phyloP scores from a whole-genome alignment of 2,888 invertebrate species.

The Pharmacophagus antenor region DNA sequence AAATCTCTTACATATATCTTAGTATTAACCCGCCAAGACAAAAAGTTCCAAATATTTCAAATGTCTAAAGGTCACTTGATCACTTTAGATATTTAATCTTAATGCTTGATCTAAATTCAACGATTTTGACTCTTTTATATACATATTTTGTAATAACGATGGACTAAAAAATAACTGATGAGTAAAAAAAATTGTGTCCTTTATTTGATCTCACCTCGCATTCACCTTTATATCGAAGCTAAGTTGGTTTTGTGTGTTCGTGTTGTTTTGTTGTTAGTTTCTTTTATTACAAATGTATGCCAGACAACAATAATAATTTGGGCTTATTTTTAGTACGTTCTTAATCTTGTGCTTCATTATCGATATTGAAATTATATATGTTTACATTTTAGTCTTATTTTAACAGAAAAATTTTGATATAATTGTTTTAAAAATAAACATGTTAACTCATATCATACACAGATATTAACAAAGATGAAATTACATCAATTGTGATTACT shows the following conservation, averaged over 20 bases:
- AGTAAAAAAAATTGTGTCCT: constrained; percentile 9
- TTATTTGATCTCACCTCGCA: constrained; percentile 22
- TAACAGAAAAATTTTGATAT: no score
- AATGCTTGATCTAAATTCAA: constrained; percentile 20
- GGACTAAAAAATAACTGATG: neutral
- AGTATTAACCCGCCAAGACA: neutral
- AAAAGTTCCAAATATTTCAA: neutral
- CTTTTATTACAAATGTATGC: neutral
- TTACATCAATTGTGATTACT: neutral
- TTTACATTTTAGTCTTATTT: no score
- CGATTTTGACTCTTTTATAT: constrained; percentile 13
- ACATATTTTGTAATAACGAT: constrained; percentile 12
- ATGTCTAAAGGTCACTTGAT: constrained; percentile 28
- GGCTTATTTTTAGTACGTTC: neutral
- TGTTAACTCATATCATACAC: neutral
- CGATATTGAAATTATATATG: no score
- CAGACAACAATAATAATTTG: neutral
- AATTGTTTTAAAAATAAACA: neutral
- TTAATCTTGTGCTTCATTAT: neutral
- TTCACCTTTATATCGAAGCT: constrained; percentile 13
- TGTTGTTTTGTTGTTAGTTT: neutral
- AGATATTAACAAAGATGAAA: neutral
- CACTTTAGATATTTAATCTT: constrained; percentile 23
- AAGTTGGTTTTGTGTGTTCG: neutral
- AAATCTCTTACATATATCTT: neutral